These are phyloP conservation scores for Arothron firmamentum DNA, from an alignment of 2,113 vertebrate species.

Conservation along the genomic window DNA sequence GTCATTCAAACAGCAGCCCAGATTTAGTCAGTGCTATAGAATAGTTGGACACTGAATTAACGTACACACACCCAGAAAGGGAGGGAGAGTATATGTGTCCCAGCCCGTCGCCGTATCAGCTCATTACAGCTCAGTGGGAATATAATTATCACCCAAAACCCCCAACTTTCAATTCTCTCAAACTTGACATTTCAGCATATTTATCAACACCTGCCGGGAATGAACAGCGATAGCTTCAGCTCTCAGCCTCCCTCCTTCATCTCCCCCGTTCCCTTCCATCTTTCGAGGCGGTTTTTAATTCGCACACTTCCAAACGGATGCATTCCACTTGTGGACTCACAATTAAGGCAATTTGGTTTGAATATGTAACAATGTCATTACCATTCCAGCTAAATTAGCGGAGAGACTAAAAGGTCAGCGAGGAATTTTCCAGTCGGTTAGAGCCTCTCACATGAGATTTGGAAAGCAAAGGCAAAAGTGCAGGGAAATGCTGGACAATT, in stretches of 20 bases:
- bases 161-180: slow-evolving; percentile 85
- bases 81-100: background rate
- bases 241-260: slow-evolving; percentile 74
- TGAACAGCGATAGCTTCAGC: slow-evolving; percentile 83
- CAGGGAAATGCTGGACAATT: slow-evolving; percentile 60
- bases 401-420: slow-evolving; percentile 93
- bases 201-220: slow-evolving; percentile 95
- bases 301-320: slow-evolving; percentile 68
- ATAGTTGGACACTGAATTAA: background rate
- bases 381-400: slow-evolving; percentile 94
- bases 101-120: slow-evolving; percentile 29
- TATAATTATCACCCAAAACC: slow-evolving; percentile 85
- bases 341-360: slow-evolving; percentile 99
- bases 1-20: background rate
- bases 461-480: slow-evolving; percentile 73
- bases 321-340: slow-evolving; percentile 90
- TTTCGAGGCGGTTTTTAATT: slow-evolving; percentile 85
- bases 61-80: slow-evolving; percentile 1
- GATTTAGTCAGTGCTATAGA: slow-evolving; percentile 84
- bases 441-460: slow-evolving; percentile 92
- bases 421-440: slow-evolving; percentile 94
- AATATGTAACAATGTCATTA: slow-evolving; percentile 99
- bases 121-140: slow-evolving; percentile 56
- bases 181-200: slow-evolving; percentile 97
- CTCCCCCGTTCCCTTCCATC: slow-evolving; percentile 57